Evolutionary conservation across 2,888 invertebrate species (phyloP).

Genomic region (Cantharis rustica): DNA sequence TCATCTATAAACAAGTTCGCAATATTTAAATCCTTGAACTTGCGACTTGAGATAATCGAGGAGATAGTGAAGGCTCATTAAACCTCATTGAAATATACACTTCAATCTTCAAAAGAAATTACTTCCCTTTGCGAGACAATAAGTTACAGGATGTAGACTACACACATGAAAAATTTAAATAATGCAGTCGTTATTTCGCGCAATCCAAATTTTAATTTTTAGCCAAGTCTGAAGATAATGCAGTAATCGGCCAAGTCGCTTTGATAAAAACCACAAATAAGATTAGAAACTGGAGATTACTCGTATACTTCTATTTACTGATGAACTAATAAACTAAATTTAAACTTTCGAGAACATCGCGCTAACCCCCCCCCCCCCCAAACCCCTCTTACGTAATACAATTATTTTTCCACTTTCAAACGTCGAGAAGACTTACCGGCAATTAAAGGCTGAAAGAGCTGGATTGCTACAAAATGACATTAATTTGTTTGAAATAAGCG

Average conservation of each 20-base stretch:
- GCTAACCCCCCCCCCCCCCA: not conserved
- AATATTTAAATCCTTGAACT: slow-evolving; percentile 20
- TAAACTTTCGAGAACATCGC: not conserved
- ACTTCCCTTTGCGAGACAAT: not conserved
- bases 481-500: not conserved
- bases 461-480: not conserved
- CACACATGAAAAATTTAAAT: not conserved
- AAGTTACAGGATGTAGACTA: not conserved
- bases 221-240: not conserved
- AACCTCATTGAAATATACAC: slow-evolving; percentile 6
- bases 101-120: not conserved
- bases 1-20: slow-evolving; percentile 16
- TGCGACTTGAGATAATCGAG: slow-evolving; percentile 19
- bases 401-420: not conserved
- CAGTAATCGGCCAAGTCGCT: not conserved
- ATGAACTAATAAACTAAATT: not conserved
- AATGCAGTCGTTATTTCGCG: not conserved
- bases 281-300: not conserved
- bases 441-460: not conserved
- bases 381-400: not conserved
- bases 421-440: not conserved
- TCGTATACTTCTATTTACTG: not conserved
- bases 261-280: not conserved
- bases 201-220: not conserved
- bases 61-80: slow-evolving; percentile 14